phyloP scores from a whole-genome alignment of 2,888 invertebrate species.

The Nyleta sp. region DNA sequence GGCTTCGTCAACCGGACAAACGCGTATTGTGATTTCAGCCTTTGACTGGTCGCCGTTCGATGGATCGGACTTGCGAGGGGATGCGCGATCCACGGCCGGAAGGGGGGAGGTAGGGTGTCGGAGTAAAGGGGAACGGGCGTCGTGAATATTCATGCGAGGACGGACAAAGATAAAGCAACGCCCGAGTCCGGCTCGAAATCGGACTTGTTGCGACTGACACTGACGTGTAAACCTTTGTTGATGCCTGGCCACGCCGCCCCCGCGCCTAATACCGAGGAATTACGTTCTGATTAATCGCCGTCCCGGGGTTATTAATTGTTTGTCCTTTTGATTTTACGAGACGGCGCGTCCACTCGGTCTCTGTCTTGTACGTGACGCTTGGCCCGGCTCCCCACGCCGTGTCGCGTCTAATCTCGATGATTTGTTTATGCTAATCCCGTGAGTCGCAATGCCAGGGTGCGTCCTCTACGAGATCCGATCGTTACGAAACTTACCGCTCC shows the following conservation, averaged over 20 bases:
- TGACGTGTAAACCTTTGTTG: constrained; percentile 82
- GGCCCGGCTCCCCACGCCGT: constrained; percentile 42
- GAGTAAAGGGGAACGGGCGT: constrained; percentile 69
- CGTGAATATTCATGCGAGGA: constrained; percentile 73
- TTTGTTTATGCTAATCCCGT: constrained; percentile 80
- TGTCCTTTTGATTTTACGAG: constrained; percentile 80
- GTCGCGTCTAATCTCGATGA: constrained; percentile 78
- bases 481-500: constrained; percentile 4
- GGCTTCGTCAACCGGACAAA: constrained; percentile 81
- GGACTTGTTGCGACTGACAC: constrained; percentile 83
- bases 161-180: constrained; percentile 54
- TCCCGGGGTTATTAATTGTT: constrained; percentile 79
- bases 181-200: constrained; percentile 76
- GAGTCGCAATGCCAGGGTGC: constrained; percentile 39
- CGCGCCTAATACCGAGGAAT: constrained; percentile 77
- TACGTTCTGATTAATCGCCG: constrained; percentile 81
- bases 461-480: not conserved
- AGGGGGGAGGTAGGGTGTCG: constrained; percentile 67
- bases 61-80: constrained; percentile 65
- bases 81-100: constrained; percentile 58
- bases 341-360: constrained; percentile 60
- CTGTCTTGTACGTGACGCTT: constrained; percentile 55
- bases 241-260: constrained; percentile 65
- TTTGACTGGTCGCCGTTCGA: constrained; percentile 76
- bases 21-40: constrained; percentile 82